These are phyloP conservation scores for Lates japonicus DNA, from an alignment of 2,797 vertebrate genomes.

Conservation along the genomic window DNA sequence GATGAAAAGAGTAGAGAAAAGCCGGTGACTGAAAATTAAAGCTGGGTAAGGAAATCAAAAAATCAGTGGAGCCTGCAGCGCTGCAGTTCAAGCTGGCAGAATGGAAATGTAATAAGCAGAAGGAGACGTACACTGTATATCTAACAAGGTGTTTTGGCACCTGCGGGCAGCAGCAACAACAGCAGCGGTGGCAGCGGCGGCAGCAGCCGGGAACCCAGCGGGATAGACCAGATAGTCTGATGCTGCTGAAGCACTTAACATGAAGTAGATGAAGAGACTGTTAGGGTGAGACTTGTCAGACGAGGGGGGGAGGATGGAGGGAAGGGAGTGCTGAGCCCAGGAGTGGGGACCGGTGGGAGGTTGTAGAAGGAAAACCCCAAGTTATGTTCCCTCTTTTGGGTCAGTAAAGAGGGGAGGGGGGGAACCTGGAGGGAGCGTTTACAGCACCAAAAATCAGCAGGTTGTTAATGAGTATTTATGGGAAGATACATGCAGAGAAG, in stretches of 20 bases:
- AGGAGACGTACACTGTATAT: conserved; percentile 20
- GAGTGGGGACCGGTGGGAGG: conserved; percentile 5
- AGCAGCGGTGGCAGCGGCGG: conserved; percentile 24
- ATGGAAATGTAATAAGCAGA: conserved; percentile 43
- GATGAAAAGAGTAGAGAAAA: conserved; percentile 52
- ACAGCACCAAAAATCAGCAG: neutral
- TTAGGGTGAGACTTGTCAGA: conserved; percentile 27
- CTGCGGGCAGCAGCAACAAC: conserved; percentile 33
- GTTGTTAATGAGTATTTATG: conserved; percentile 16
- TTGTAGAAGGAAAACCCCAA: conserved; percentile 27
- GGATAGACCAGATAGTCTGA: conserved; percentile 36
- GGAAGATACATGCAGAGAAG: neutral
- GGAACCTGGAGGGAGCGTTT: neutral
- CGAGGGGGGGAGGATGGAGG: neutral
- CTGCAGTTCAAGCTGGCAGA: conserved; percentile 38
- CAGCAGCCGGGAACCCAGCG: conserved; percentile 15
- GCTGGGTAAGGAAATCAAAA: conserved; percentile 52
- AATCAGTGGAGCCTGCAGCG: conserved; percentile 42
- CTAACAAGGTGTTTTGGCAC: conserved; percentile 56
- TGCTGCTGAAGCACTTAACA: conserved; percentile 38
- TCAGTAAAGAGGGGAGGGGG: neutral
- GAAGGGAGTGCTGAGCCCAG: conserved; percentile 7
- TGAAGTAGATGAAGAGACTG: conserved; percentile 34
- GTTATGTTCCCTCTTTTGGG: neutral
- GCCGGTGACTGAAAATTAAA: conserved; percentile 43